Percentiles rank a stretch among this genome's conserved stretches.
These are phyloP conservation scores for Labrus mixtus DNA, from an alignment of 2,113 vertebrate species.

Conservation along the genomic window DNA sequence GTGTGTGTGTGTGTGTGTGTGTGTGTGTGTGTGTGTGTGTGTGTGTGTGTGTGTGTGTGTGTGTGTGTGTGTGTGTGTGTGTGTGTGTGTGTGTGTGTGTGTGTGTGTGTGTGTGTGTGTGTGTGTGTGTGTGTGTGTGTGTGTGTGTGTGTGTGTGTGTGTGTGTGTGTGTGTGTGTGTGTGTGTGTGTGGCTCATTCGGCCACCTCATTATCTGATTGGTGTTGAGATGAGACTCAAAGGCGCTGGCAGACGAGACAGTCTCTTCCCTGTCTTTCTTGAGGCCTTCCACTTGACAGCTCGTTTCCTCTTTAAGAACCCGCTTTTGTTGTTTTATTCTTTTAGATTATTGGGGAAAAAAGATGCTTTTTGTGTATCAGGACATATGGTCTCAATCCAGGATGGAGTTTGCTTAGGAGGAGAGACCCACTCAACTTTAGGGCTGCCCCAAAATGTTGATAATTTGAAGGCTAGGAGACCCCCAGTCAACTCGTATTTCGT, in stretches of 20 bases:
- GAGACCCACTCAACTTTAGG: too few relatives aligned
- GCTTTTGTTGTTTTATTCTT: constrained; percentile 7
- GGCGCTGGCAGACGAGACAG: constrained; percentile 33
- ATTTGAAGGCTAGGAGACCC: too few relatives aligned
- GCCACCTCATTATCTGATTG: constrained; percentile 52
- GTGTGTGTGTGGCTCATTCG: constrained; percentile 40
- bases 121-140: constrained; percentile 2
- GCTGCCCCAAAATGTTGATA: too few relatives aligned
- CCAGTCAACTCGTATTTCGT: too few relatives aligned
- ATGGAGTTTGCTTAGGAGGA: too few relatives aligned
- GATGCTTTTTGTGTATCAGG: neutral
- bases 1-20: constrained; percentile 2
- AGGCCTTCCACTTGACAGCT: constrained; percentile 9
- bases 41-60: constrained; percentile 7
- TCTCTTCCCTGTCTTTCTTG: constrained; percentile 32
- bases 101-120: constrained; percentile 1
- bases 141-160: constrained; percentile 1
- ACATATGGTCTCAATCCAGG: too few relatives aligned
- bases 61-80: constrained; percentile 1
- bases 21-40: constrained; percentile 1
- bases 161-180: constrained; percentile 1
- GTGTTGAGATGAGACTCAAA: constrained; percentile 57
- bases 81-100: constrained; percentile 11
- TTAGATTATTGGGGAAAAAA: neutral
- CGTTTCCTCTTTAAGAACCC: constrained; percentile 14